These are phyloP conservation scores for Fragum fragum DNA, from an alignment of 2,888 invertebrate genomes.

Conservation along the genomic window DNA sequence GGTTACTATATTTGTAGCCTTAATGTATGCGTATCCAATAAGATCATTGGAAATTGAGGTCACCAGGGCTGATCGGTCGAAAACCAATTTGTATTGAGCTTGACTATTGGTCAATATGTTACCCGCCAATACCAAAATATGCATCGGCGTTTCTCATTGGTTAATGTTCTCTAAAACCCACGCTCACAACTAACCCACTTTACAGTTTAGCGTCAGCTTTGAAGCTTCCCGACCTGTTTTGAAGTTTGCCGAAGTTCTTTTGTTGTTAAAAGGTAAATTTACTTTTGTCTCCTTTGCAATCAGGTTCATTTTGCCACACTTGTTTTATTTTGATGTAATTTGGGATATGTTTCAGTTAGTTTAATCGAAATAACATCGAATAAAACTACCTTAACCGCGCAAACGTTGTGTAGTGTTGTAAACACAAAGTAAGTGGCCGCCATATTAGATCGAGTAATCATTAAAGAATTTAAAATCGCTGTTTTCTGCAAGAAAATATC, in stretches of 20 bases:
- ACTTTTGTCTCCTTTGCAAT: background rate
- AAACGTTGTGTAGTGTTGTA: background rate
- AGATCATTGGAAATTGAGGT: background rate
- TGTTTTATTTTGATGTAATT: background rate
- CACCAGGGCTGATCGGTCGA: constrained; percentile 3
- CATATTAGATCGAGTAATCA: constrained; percentile 20
- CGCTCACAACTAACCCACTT: constrained; percentile 30
- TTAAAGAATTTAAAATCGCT: background rate
- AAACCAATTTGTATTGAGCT: constrained; percentile 3
- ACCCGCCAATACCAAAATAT: background rate
- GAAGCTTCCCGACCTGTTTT: constrained; percentile 4
- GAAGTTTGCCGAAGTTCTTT: constrained; percentile 25
- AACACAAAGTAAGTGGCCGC: constrained; percentile 18
- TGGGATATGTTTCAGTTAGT: constrained; percentile 7
- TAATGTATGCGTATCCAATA: constrained; percentile 25
- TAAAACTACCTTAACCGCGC: background rate
- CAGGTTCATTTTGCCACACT: background rate
- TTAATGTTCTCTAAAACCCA: constrained; percentile 8
- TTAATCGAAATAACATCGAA: constrained; percentile 6
- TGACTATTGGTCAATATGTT: background rate
- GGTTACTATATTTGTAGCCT: constrained; percentile 28
- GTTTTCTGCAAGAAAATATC: background rate
- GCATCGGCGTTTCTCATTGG: constrained; percentile 4
- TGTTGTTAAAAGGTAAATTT: constrained; percentile 13
- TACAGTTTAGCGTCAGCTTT: constrained; percentile 8